Evolutionary conservation across 2,113 vertebrate genomes (phyloP), one percentile per base, ranked within the genome.

Genomic region (Gnathonemus echidnorhynchus): DNA sequence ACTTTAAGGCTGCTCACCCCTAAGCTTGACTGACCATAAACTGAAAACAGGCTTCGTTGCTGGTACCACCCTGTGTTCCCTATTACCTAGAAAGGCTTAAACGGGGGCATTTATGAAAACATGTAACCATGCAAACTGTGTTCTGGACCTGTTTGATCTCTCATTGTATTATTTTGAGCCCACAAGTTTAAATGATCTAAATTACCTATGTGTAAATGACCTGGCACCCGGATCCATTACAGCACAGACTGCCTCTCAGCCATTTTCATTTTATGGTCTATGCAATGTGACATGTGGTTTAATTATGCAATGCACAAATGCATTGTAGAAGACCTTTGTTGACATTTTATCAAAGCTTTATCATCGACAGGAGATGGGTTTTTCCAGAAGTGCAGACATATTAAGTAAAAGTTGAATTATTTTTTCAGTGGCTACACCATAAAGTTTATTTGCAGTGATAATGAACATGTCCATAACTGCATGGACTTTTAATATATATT

Each of bases 11-110:
- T 56, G 27, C 74, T 91, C 17, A 52, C 91, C 91, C 90, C 87
- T 90, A 92, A 45, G 58, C 86, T 62, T 85, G 89, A 89, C 91
- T 90, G 90, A 90, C 90, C 70, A 89, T 93, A 91, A 92, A 92
- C 77, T 62, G 49, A 48, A 89, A 88, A 90, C 86, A 90, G 89
- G 49, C 86, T 48, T 35, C 27, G 0, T 87, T 27, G 86, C 62
- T 0, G 11, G 45, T 92, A 90, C 85, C 91, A 90, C 90, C 90
- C 90, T 90, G 92, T 93, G 91, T 89, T 92, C 89, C 91, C 90
- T 91, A 92, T 93, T 93, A 93, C 91, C 90, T 5, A 91, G 91
- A 90, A 91, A 91, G 86, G 92, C 80, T 88, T 92, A 87, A 93
- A 86, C 89, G 74, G 62, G 35, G 35, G 84, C 87, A 87, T 92